These are phyloP conservation scores for Sternotherus odoratus DNA, from an alignment of 2,797 vertebrate genomes.

Conservation along the genomic window DNA sequence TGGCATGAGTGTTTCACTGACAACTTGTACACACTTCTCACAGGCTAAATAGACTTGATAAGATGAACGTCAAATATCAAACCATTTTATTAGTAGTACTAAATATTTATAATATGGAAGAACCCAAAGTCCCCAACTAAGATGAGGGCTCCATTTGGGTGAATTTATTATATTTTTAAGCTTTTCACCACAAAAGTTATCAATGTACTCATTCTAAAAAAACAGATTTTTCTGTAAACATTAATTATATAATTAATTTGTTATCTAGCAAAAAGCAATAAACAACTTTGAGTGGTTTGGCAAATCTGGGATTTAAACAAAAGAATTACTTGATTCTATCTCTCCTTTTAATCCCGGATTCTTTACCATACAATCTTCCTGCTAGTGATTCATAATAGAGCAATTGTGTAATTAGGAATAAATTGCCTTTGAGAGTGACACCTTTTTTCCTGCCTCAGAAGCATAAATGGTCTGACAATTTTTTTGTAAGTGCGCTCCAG, in stretches of 20 bases:
- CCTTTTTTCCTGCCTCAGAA: background rate
- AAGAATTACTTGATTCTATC: slow-evolving; percentile 38
- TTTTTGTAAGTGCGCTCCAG: background rate
- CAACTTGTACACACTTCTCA: background rate
- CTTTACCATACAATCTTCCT: background rate
- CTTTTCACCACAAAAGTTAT: background rate
- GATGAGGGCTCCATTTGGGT: too few species aligned
- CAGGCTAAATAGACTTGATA: background rate
- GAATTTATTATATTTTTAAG: background rate
- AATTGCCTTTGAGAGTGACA: background rate
- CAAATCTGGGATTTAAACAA: slow-evolving; percentile 19
- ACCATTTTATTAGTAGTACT: background rate
- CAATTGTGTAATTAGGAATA: slow-evolving; percentile 7
- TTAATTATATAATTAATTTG: slow-evolving; percentile 65
- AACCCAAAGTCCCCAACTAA: background rate
- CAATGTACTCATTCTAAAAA: background rate
- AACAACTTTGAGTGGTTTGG: slow-evolving; percentile 8
- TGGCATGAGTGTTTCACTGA: background rate
- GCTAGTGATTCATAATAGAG: background rate
- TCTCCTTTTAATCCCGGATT: background rate
- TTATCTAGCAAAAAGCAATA: slow-evolving; percentile 18
- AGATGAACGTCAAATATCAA: background rate
- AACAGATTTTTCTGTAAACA: background rate
- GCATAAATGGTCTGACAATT: background rate
- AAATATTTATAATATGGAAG: background rate